Percentiles rank a stretch among this genome's conserved stretches.
phyloP scores from a whole-genome alignment of 2,797 vertebrate species.

The Sebastolobus altivelis region DNA sequence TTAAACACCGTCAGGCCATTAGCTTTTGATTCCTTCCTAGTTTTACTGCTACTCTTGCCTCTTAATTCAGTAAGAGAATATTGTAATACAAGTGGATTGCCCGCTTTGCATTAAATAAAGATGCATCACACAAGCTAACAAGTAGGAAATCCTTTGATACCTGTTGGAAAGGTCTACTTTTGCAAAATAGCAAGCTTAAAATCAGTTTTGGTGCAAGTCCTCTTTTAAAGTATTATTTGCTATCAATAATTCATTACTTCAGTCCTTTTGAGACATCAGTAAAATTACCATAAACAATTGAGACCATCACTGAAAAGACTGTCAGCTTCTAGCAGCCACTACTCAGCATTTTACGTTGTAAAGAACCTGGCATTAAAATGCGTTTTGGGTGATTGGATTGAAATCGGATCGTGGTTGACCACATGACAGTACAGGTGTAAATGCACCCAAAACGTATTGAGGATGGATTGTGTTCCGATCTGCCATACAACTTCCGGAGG shows the following conservation, averaged over 20 bases:
- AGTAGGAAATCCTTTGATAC: not conserved
- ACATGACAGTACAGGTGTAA: no score
- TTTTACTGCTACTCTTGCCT: not conserved
- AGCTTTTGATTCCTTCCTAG: not conserved
- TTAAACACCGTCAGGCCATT: not conserved
- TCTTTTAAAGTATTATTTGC: constrained; percentile 16
- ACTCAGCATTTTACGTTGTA: not conserved
- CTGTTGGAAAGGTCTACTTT: constrained; percentile 13
- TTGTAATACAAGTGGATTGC: not conserved
- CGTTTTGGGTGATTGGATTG: no score
- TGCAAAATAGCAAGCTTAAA: constrained; percentile 29
- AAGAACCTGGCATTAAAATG: not conserved
- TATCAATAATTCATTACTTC: not conserved
- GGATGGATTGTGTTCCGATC: no score
- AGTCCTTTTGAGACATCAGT: constrained; percentile 13
- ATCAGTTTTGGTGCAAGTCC: not conserved
- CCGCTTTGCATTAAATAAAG: not conserved
- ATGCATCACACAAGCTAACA: not conserved
- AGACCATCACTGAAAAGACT: constrained; percentile 1
- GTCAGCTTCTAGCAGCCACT: not conserved
- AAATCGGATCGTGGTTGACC: no score
- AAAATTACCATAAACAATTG: constrained; percentile 10
- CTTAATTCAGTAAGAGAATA: not conserved
- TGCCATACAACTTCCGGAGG: no score
- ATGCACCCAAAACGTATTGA: no score